phyloP scores from a whole-genome alignment of 2,797 vertebrate genomes.

The Fistularia commersonii region DNA sequence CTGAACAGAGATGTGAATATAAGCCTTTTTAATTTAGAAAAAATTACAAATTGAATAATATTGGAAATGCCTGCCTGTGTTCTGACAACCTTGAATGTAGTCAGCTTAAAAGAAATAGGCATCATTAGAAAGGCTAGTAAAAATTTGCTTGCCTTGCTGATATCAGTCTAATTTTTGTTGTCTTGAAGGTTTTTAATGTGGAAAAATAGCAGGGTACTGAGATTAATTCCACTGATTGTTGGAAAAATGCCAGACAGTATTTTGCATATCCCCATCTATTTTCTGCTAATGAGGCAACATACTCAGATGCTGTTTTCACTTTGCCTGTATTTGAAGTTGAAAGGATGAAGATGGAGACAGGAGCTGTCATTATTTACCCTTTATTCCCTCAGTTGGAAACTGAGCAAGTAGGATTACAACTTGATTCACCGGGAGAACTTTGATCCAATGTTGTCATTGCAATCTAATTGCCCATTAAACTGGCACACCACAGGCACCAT shows the following conservation, averaged over 20 bases:
- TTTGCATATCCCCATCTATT: slow-evolving; percentile 7
- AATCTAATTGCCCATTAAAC: slow-evolving; percentile 30
- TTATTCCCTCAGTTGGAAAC: slow-evolving; percentile 22
- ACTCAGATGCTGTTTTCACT: neutral
- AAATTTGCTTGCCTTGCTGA: neutral
- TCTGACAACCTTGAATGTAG: slow-evolving; percentile 2
- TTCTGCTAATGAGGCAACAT: slow-evolving; percentile 4
- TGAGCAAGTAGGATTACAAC: slow-evolving; percentile 6
- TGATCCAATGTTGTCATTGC: slow-evolving; percentile 42
- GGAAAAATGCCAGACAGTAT: slow-evolving; percentile 1
- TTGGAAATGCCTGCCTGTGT: too few species aligned
- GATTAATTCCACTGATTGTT: too few species aligned
- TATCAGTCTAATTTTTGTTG: too few species aligned
- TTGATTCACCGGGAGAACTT: slow-evolving; percentile 27
- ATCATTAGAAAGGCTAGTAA: slow-evolving; percentile 20
- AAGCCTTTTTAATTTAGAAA: too few species aligned
- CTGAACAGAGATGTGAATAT: slow-evolving; percentile 7
- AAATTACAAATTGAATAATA: too few species aligned
- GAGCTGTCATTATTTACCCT: slow-evolving; percentile 12
- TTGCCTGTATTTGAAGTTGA: slow-evolving; percentile 3
- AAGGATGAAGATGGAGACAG: slow-evolving; percentile 7
- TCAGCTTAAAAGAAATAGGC: slow-evolving; percentile 14
- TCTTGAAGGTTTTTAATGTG: neutral
- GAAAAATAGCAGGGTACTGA: too few species aligned
- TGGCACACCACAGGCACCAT: slow-evolving; percentile 12